phyloP scores from a whole-genome alignment of 1,140 invertebrate genomes.

The Apis mellifera region Amel_HAv3.1 CM009931.2:16960001-16960500 shows the following conservation, averaged over 20 bases:
- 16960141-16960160: too few relatives aligned
- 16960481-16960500: slow-evolving; percentile 51
- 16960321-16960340: background rate
- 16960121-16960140: too few relatives aligned
- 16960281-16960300: background rate
- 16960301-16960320: background rate
- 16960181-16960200: background rate
- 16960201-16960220: background rate
- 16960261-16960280: background rate
- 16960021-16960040: too few relatives aligned
- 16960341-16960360: slow-evolving; percentile 23
- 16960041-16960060: too few relatives aligned
- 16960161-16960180: too few relatives aligned
- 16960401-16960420: slow-evolving; percentile 38
- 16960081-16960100: too few relatives aligned
- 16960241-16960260: background rate
- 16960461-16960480: slow-evolving; percentile 63
- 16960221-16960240: background rate
- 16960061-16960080: too few relatives aligned
- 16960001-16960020: too few relatives aligned
- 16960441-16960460: slow-evolving; percentile 58
- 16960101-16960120: too few relatives aligned
- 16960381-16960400: slow-evolving; percentile 46
- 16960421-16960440: background rate
- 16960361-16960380: slow-evolving; percentile 50